A percentile compares a stretch with the other conserved stretches of the same genome.
phyloP scores from a whole-genome alignment of 2,888 invertebrate genomes.

The Heteropelma amictum region DNA sequence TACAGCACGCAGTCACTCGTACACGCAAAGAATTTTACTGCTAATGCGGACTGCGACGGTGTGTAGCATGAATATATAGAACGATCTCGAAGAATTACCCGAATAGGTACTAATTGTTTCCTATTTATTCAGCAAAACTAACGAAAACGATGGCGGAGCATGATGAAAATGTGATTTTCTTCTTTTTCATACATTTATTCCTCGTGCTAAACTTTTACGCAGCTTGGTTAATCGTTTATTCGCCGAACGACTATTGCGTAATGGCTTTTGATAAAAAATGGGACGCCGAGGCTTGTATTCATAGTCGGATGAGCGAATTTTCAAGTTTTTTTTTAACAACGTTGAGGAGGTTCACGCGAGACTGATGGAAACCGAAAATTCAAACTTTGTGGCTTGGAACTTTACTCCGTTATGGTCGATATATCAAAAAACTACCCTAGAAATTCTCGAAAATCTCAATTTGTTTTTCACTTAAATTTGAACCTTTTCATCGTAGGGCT shows the following conservation, averaged over 20 bases:
- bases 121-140: conserved; percentile 50
- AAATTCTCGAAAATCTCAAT: no score
- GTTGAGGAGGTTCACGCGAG: no score
- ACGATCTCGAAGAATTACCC: conserved; percentile 61
- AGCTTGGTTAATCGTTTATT: conserved; percentile 25
- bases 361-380: no score
- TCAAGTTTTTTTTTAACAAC: background rate
- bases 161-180: background rate
- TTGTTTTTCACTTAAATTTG: no score
- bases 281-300: no score
- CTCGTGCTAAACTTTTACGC: background rate
- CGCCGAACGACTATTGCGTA: conserved; percentile 1
- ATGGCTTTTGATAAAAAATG: conserved; percentile 10
- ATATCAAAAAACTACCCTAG: no score
- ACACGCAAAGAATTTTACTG: conserved; percentile 60
- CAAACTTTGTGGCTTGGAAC: no score
- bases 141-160: conserved; percentile 17
- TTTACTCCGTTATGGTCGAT: no score
- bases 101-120: conserved; percentile 64
- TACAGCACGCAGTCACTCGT: conserved; percentile 53
- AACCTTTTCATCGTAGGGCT: no score
- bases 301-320: no score
- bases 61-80: conserved; percentile 67
- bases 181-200: background rate
- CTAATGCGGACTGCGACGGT: conserved; percentile 68